Percentiles rank a stretch among this genome's conserved stretches.
Conservation (phyloP, 2,113 vertebrate species). For the Elephas maximus region DNA sequence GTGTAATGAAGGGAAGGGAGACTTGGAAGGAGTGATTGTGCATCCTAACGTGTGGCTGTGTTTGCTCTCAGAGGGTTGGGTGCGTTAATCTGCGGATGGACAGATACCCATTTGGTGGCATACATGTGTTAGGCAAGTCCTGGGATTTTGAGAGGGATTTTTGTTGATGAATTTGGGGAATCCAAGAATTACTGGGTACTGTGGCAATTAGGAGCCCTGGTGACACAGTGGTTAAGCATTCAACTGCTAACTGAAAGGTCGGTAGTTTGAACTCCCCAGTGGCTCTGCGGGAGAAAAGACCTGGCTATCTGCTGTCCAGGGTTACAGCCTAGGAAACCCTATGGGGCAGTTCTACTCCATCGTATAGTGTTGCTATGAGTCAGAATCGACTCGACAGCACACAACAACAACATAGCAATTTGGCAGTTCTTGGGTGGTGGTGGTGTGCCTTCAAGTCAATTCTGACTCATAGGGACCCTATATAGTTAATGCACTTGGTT, state of each 20-base stretch:
- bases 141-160: not conserved
- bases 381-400: too few relatives aligned
- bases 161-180: not conserved
- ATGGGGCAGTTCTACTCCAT: too few relatives aligned
- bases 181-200: not conserved
- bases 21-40: not conserved
- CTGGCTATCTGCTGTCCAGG: not conserved
- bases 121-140: not conserved
- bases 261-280: not conserved
- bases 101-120: not conserved
- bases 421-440: too few relatives aligned
- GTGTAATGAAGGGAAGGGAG: not conserved
- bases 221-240: too few relatives aligned
- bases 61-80: not conserved
- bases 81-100: rapidly evolving
- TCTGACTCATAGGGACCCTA: too few relatives aligned
- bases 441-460: too few relatives aligned
- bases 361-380: too few relatives aligned
- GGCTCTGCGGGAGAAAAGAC: not conserved
- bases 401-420: too few relatives aligned
- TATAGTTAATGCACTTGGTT: too few relatives aligned
- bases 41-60: rapidly evolving
- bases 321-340: too few relatives aligned
- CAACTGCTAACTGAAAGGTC: too few relatives aligned
- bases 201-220: too few relatives aligned